phyloP scores from a whole-genome alignment of 64 coral and sea anemone species.

The Platygyra sinensis region DNA sequence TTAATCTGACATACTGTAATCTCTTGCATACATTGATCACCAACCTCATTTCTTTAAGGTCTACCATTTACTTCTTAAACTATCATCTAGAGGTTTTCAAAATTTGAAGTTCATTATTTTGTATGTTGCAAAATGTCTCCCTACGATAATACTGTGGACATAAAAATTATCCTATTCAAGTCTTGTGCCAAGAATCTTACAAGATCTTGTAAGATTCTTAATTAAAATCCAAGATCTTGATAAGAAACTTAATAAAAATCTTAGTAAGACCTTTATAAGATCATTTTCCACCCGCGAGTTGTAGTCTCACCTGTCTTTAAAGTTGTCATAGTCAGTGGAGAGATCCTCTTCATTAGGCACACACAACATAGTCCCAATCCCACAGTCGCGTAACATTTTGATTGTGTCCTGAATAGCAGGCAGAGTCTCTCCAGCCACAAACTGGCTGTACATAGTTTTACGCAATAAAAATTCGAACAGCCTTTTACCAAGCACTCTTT shows the following conservation, averaged over 20 bases:
- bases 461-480: slow-evolving; percentile 58
- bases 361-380: slow-evolving; percentile 63
- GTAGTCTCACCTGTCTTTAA: slow-evolving; percentile 34
- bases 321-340: slow-evolving; percentile 28
- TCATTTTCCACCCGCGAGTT: too few species aligned
- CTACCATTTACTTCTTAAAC: too few species aligned
- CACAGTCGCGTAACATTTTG: slow-evolving; percentile 8
- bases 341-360: slow-evolving; percentile 70
- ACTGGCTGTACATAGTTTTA: slow-evolving; percentile 71
- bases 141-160: not conserved
- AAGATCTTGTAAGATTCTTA: too few species aligned
- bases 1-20: too few species aligned
- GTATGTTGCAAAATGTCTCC: not conserved
- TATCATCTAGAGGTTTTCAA: too few species aligned
- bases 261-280: too few species aligned
- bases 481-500: slow-evolving; percentile 46
- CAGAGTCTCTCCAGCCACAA: slow-evolving; percentile 64
- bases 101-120: too few species aligned
- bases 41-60: too few species aligned
- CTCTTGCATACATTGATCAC: too few species aligned
- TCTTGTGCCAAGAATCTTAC: too few species aligned
- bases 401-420: slow-evolving; percentile 40
- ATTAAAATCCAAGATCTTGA: too few species aligned
- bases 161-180: not conserved
- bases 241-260: too few species aligned